Percentiles rank a stretch among this genome's conserved stretches.
Evolutionary conservation across 1,140 invertebrate species (phyloP).

Genomic region (Lepidurus arcticus): DNA sequence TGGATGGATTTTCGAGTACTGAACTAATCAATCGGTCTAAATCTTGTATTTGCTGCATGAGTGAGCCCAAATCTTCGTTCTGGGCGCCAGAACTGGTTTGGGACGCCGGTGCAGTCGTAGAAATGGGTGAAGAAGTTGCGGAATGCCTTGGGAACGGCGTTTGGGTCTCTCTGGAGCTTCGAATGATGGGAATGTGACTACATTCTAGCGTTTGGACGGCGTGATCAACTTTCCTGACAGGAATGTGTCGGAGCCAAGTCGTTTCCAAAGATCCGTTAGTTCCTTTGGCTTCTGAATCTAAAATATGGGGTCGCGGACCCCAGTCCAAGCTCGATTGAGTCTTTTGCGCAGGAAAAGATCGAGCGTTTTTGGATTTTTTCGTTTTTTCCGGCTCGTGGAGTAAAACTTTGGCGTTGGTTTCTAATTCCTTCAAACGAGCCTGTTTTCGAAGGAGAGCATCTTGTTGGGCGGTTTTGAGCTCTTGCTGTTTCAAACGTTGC

Average conservation of each 20-base stretch:
- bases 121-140: background rate
- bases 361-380: background rate
- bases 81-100: background rate
- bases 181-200: background rate
- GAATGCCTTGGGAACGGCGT: background rate
- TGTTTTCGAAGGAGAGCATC: background rate
- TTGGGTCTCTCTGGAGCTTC: background rate
- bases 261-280: background rate
- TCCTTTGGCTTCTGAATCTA: background rate
- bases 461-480: background rate
- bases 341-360: background rate
- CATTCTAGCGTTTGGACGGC: slow-evolving; percentile 13
- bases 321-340: background rate
- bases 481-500: background rate
- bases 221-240: background rate
- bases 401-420: background rate
- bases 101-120: background rate
- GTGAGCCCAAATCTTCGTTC: background rate
- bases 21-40: background rate
- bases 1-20: background rate
- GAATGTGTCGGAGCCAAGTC: background rate
- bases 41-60: background rate
- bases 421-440: background rate
- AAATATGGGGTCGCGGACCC: background rate
- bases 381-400: background rate